Base-by-base conservation (phyloP, 1,140 invertebrate genomes). In the Panagrolaimus sp. region DNA sequence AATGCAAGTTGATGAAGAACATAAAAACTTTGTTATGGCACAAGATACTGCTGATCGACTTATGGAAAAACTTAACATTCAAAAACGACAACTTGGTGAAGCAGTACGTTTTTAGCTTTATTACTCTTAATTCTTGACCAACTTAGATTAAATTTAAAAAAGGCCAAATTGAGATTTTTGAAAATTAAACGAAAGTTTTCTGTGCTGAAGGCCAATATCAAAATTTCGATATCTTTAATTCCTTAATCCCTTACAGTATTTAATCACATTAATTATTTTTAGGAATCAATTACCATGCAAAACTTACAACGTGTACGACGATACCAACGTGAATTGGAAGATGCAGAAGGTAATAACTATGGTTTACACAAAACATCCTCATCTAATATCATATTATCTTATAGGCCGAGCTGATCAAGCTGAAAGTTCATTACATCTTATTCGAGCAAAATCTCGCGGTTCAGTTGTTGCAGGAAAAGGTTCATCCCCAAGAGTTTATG, bases 321-420 rank as follows among this genome's bases (percentile, higher is more conserved):
- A 85, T 96, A 96, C 92, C 93, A 96, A 85, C 89, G 92, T 72
- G 93, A 96, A 84, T 86, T 96, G 81, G 93, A 96, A 84, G 92
- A 92, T 16, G 93, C 93, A 69, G 93, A 96, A 85, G 92, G 31
- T 38, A 38, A 38, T 38, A 7, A 2, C 7, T 4, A 38, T 38
- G 7, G 7, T 38, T 38, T 38, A 38, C 31, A 38, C 31, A 7
- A 38, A 38, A 38, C 31, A 38, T 4, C 31, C 7, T 38, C 31
- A 38, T 4, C 31, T 4, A 2, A 38, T 38, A 4, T 38, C 31
- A 38, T 38, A n/a, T 38, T 38, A 38, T 38, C n/a, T 38, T 38
- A 38, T 38, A 38, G 31, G 95, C 84, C 90, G 93, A 73, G 93
- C 93, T 76, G 93, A 96, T 78, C 89, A 88, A 75, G 93, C 93